Conservation (phyloP, 2,797 vertebrate species). For the Serranus cabrilla region DNA sequence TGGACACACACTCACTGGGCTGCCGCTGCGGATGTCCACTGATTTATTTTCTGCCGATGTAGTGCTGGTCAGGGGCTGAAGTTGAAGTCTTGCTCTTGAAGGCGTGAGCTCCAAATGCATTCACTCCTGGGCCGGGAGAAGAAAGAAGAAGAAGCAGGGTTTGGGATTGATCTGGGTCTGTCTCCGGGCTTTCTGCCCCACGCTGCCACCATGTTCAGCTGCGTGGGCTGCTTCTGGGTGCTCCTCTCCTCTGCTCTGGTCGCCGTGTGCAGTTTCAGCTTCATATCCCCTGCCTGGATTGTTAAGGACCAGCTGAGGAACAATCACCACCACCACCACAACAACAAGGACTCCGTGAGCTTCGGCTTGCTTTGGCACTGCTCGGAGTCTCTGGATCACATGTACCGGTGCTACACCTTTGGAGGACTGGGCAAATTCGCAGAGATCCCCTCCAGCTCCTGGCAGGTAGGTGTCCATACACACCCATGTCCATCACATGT, state of each 20-base stretch:
- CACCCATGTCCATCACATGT: constrained; percentile 28
- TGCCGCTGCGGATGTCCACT: constrained; percentile 43
- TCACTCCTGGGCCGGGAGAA: constrained; percentile 87
- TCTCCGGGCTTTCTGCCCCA: constrained; percentile 81
- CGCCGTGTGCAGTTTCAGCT: constrained; percentile 91
- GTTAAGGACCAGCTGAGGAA: constrained; percentile 86
- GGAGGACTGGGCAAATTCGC: constrained; percentile 90
- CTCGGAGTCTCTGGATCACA: constrained; percentile 87
- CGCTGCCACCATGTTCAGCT: constrained; percentile 91
- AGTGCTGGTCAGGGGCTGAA: constrained; percentile 59
- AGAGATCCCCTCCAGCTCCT: constrained; percentile 93
- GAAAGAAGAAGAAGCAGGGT: constrained; percentile 85
- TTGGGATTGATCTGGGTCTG: constrained; percentile 82
- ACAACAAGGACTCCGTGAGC: constrained; percentile 85
- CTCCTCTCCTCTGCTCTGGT: constrained; percentile 91
- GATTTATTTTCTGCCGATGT: constrained; percentile 53
- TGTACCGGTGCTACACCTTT: constrained; percentile 90
- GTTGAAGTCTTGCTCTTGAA: constrained; percentile 69
- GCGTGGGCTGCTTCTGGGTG: constrained; percentile 94
- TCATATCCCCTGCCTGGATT: constrained; percentile 92
- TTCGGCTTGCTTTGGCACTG: constrained; percentile 94
- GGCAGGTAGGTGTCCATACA: constrained; percentile 87
- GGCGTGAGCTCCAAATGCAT: constrained; percentile 87
- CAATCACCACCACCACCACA: constrained; percentile 49
- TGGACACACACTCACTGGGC: constrained; percentile 15